phyloP scores from a whole-genome alignment of 2,797 vertebrate species.

The Pangasius larnaudii region DNA sequence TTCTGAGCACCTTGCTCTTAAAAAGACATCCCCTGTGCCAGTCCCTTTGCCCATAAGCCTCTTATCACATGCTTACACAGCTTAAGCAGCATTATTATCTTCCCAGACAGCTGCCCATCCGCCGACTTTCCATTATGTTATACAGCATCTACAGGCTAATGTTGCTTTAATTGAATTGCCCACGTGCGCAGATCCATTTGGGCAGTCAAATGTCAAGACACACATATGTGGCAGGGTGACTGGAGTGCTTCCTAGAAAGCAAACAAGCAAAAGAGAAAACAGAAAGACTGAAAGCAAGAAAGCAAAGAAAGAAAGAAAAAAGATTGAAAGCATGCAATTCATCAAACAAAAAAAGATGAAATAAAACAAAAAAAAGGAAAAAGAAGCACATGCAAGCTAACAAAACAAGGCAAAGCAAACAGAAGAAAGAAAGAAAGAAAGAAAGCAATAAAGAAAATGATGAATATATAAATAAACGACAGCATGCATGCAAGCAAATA shows the following conservation, averaged over 20 bases:
- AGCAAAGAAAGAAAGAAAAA: too few relatives aligned
- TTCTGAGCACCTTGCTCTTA: slow-evolving; percentile 45
- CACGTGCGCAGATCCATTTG: slow-evolving; percentile 29
- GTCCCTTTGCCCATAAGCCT: slow-evolving; percentile 42
- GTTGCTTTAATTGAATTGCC: slow-evolving; percentile 46
- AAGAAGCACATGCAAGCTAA: background rate
- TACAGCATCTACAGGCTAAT: slow-evolving; percentile 45
- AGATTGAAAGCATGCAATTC: background rate
- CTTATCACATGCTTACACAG: slow-evolving; percentile 50
- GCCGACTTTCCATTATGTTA: slow-evolving; percentile 42
- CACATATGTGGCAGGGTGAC: slow-evolving; percentile 6
- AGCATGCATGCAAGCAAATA: background rate
- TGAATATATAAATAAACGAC: background rate
- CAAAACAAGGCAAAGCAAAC: background rate
- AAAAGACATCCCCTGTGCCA: slow-evolving; percentile 48
- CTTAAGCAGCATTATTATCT: slow-evolving; percentile 55
- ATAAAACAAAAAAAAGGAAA: background rate
- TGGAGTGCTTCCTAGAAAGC: slow-evolving; percentile 21
- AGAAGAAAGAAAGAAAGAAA: background rate
- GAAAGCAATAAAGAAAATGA: background rate
- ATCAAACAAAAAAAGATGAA: background rate
- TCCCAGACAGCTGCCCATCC: slow-evolving; percentile 52
- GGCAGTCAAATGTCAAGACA: slow-evolving; percentile 43
- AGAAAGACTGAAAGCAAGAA: background rate
- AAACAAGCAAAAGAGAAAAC: slow-evolving; percentile 3